These are phyloP conservation scores for Chaetoderma sp. DNA, from an alignment of 2,888 invertebrate genomes.

Conservation along the genomic window DNA sequence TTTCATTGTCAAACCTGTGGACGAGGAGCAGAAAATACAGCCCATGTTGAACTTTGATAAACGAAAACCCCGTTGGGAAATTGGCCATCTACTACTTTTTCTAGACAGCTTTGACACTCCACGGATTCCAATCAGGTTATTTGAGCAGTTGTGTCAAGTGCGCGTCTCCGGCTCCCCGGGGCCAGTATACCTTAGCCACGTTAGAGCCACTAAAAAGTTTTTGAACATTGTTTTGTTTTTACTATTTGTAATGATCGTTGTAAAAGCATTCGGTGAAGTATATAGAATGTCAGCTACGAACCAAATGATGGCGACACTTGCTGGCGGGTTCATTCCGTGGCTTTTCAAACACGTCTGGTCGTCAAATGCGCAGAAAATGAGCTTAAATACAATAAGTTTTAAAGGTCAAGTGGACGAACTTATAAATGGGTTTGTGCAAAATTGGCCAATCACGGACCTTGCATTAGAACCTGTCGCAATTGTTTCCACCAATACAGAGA, in stretches of 20 bases:
- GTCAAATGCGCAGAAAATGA: slow-evolving; percentile 59
- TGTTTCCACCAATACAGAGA: no score
- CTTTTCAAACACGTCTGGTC: slow-evolving; percentile 63
- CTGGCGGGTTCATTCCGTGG: slow-evolving; percentile 64
- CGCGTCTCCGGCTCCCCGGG: slow-evolving; percentile 64
- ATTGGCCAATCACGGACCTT: slow-evolving; percentile 64
- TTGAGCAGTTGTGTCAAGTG: slow-evolving; percentile 60
- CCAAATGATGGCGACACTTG: slow-evolving; percentile 62
- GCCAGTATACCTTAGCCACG: slow-evolving; percentile 60
- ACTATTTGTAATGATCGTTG: slow-evolving; percentile 63
- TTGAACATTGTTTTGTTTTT: slow-evolving; percentile 62
- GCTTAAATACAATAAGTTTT: slow-evolving; percentile 64
- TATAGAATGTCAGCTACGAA: slow-evolving; percentile 62
- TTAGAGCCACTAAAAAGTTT: slow-evolving; percentile 61
- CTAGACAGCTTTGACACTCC: slow-evolving; percentile 64
- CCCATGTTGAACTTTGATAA: slow-evolving; percentile 51
- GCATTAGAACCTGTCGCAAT: slow-evolving; percentile 42
- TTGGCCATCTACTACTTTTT: slow-evolving; percentile 64
- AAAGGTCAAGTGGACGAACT: slow-evolving; percentile 64
- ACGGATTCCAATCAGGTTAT: slow-evolving; percentile 61
- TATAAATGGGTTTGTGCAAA: slow-evolving; percentile 57
- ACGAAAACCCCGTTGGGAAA: slow-evolving; percentile 55
- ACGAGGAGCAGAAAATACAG: slow-evolving; percentile 51
- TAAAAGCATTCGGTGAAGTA: slow-evolving; percentile 63
- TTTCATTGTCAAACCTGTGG: slow-evolving; percentile 56